Evolutionary conservation across 2,113 vertebrate species (phyloP), one percentile per base, ranked within the genome.

Genomic region (Bufo gargarizans): DNA sequence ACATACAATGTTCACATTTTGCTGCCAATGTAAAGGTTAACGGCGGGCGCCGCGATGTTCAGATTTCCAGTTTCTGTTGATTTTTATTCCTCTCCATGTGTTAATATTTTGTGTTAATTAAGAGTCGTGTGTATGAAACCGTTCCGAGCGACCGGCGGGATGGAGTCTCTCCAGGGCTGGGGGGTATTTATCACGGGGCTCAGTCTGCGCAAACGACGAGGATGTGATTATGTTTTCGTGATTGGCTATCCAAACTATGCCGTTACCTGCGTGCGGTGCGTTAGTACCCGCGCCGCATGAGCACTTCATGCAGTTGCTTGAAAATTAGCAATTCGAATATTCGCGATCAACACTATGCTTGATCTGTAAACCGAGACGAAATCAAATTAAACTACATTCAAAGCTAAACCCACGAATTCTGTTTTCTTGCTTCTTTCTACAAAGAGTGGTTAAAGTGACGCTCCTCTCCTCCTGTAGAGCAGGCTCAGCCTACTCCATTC

Each of bases 81-180:
- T 67, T 83, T 67, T 83, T 63, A 33, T 69, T 83, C 12, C 49
- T 83, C 13, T 14, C 4, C 14, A 69, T 16, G 63, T 69, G 82
- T 33, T 83, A 65, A 69, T 83, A 20, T 63, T 69, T 83, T 69
- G 82, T 69, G 63, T 83, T 83, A 83, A 83, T 83, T 83, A 63
- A 47, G 9, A n/a, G 82, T 55, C 33, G 4, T 83, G 47, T 53
- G 17, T 16, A 83, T 83, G 65, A 69, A n/a, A 69, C 47, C 45
- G 17, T 69, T 55, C 8, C n/a, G 16, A 50, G 45, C 19, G 19
- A 83, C 69, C 17, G 22, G 82, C 4, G n/a, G n/a, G 12, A 53
- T 17, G n/a, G 43, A n/a, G 20, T 59, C 78, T 13, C 55, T 0
- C 7, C 56, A 6, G 22, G 6, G 61, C 82, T 4, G 49, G 49